These are phyloP conservation scores for Boloria selene DNA, from an alignment of 2,888 invertebrate genomes.

Conservation along the genomic window DNA sequence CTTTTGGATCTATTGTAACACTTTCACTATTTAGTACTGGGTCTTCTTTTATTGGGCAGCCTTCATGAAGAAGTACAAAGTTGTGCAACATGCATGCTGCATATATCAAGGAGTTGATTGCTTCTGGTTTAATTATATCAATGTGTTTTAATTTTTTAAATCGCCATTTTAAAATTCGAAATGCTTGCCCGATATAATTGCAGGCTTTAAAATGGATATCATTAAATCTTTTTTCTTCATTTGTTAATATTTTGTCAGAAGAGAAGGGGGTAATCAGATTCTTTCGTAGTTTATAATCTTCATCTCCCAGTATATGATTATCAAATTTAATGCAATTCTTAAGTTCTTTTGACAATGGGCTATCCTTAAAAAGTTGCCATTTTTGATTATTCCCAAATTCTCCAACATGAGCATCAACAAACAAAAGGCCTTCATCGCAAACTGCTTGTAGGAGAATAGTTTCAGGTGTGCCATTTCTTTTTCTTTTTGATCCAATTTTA, in stretches of 20 bases:
- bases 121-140: conserved; percentile 59
- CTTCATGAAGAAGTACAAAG: conserved; percentile 71
- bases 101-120: conserved; percentile 58
- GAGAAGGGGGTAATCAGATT: conserved; percentile 72
- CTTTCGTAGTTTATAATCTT: conserved; percentile 65
- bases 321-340: conserved; percentile 71
- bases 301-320: conserved; percentile 71
- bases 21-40: conserved; percentile 62
- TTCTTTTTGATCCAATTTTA: conserved; percentile 62
- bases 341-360: conserved; percentile 58
- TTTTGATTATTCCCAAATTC: conserved; percentile 63
- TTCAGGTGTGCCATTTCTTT: conserved; percentile 55
- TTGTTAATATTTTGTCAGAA: conserved; percentile 67
- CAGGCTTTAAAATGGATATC: conserved; percentile 69
- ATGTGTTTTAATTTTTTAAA: conserved; percentile 68
- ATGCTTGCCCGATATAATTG: conserved; percentile 67
- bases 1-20: conserved; percentile 62
- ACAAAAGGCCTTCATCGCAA: conserved; percentile 70
- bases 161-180: conserved; percentile 66
- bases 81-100: conserved; percentile 74
- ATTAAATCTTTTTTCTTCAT: conserved; percentile 76
- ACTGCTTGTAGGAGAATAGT: conserved; percentile 71
- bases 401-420: conserved; percentile 67
- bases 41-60: conserved; percentile 67
- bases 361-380: conserved; percentile 65